Evolutionary conservation across 2,888 invertebrate species (phyloP).

Genomic region (Hylaea fasciaria): DNA sequence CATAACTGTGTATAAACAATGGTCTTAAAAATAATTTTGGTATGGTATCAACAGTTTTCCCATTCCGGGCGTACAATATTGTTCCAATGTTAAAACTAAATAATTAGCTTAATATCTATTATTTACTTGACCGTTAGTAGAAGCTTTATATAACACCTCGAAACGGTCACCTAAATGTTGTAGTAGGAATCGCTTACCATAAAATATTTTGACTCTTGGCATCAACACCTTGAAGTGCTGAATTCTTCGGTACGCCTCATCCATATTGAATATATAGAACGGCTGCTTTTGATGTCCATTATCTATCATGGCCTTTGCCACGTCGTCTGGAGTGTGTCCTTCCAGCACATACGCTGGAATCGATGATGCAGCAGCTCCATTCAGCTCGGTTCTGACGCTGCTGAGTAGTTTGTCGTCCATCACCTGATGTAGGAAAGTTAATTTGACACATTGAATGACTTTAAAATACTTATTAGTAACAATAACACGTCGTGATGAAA

Average conservation of each 20-base stretch:
- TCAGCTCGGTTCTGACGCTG: neutral
- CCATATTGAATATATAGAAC: constrained; percentile 55
- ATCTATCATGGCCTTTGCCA: constrained; percentile 51
- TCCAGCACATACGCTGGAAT: constrained; percentile 32
- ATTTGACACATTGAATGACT: neutral
- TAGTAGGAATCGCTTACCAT: constrained; percentile 46
- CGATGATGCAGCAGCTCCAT: too few relatives aligned
- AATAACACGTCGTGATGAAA: too few relatives aligned
- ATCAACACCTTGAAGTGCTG: constrained; percentile 50
- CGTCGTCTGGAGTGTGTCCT: constrained; percentile 43
- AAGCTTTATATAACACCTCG: too few relatives aligned
- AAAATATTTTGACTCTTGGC: constrained; percentile 57
- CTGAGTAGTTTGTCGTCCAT: constrained; percentile 1
- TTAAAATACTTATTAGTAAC: too few relatives aligned
- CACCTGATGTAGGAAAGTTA: constrained; percentile 7
- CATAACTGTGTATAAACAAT: too few relatives aligned
- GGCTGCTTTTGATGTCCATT: constrained; percentile 52
- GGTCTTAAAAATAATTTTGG: too few relatives aligned
- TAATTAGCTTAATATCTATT: too few relatives aligned
- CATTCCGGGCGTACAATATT: too few relatives aligned
- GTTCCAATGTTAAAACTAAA: too few relatives aligned
- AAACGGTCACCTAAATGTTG: too few relatives aligned
- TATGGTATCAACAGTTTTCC: too few relatives aligned
- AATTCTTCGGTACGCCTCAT: constrained; percentile 51
- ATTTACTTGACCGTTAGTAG: too few relatives aligned